Base-by-base conservation (phyloP, 2,888 invertebrate species). In the Thecophora atra region DNA sequence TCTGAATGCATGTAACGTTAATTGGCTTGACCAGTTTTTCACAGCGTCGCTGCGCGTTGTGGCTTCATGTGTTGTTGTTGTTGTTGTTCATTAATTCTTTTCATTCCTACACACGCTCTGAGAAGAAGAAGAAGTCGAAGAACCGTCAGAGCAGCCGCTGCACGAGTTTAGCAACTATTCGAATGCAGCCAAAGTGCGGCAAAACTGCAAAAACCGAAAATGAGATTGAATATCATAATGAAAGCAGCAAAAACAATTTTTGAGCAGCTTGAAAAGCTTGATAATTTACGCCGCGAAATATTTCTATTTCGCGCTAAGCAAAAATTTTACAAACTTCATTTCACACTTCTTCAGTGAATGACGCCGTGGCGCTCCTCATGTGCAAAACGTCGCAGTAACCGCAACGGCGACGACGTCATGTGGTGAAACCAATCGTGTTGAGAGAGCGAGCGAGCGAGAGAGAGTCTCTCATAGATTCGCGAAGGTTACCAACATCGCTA, bases 291-390 rank as follows among this genome's bases (percentile, higher is more conserved):
- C 68, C 62, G 52, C 28, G 28, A 63, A 70, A 54, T 52, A 70
- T 70, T 70, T 70, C 63, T 70, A 70, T 70, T 70, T 70, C 70
- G 62, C 70, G 70, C 70, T 70, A 63, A 52, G 63, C 28, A 62
- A 70, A 62, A 70, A 70, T 70, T 69, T 62, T 24, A 52, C 37
- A 63, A 70, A 70, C 63, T 63, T 70, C 52, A 63, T 70, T 70
- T 62, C 70, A 69, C 68, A 69, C 68, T 58, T 60, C 47, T n/a
- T 69, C 47, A 24, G 70, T 30, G 15, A 21, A 24, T 47, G 44
- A 64, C 11, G 19, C 44, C 17, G 1, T 26, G n/a, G n/a, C n/a
- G n/a, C n/a, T n/a, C n/a, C n/a, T n/a, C n/a, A n/a, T n/a, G n/a
- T n/a, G n/a, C n/a, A n/a, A n/a, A n/a, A n/a, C 15, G 15, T 30